Base-by-base conservation (phyloP, 2,797 vertebrate genomes). In the Microchirus variegatus region DNA sequence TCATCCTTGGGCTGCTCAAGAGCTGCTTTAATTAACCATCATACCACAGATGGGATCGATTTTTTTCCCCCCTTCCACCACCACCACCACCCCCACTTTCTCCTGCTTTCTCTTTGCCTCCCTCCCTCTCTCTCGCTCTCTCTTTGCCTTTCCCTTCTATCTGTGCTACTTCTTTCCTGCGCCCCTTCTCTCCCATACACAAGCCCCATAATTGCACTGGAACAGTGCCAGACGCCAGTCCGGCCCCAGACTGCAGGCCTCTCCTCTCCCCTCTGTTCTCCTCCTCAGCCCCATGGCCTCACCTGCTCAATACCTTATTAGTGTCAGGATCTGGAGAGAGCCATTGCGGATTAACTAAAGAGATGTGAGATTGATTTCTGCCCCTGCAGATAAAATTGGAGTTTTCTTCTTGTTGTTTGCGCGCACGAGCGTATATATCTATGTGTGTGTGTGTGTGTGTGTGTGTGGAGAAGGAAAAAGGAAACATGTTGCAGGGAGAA, bases 1-100 rank as follows among this genome's bases (percentile, higher is more conserved):
- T 98, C 96, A 96, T 96, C 96, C 95, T 95, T 94, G 95, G 95
- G 94, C 95, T 93, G 91, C 94, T 98, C 94, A 95, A 99, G 96
- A 97, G 96, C 95, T 96, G 96, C 96, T 97, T 98, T 99, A 99
- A 99, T 99, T 99, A 99, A 98, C 97, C 96, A 98, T 98, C 97
- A 97, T 97, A 96, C 96, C 96, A 95, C 97, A 99, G 97, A 99
- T 99, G 96, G 96, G 97, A 99, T 99, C 97, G 96, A 99, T 99
- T 97, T 96, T 95, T 91, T n/a, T n/a, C n/a, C 10, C 54, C 37
- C 11, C 14, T 53, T 36, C 7, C 37, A 11, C 51, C 2, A n/a
- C 52, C 37, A 17, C 37, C 17, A 0, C 49, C 31, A 1, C 3
- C 16, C n/a, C 55, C 80, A 75, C 66, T 67, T 57, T 61, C 74